Conservation (phyloP, 2,888 invertebrate species). For the Buathra laborator region DNA sequence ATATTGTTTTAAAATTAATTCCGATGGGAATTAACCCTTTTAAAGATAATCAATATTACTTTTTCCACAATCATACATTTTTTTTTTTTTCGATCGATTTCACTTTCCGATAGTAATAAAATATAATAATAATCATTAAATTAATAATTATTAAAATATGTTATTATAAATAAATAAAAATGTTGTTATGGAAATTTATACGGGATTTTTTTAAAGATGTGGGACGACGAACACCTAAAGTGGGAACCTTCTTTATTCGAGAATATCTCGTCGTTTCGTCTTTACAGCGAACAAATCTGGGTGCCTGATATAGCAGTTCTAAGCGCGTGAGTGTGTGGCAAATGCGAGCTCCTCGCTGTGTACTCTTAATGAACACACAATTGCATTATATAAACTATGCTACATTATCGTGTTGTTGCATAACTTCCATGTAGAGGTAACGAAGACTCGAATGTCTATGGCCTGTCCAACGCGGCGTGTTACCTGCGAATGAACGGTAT, state of each 20-base stretch:
- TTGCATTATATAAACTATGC: neutral
- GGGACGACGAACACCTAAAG: constrained; percentile 11
- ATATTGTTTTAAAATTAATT: neutral
- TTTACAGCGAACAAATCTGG: neutral
- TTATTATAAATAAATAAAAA: too few species aligned
- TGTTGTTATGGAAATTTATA: too few species aligned
- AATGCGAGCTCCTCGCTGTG: neutral
- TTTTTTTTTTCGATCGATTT: neutral
- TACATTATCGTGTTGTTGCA: neutral
- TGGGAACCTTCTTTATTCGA: constrained; percentile 31
- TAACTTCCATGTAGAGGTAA: neutral
- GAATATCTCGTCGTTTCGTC: neutral
- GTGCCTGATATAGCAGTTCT: constrained; percentile 22
- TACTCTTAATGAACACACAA: neutral
- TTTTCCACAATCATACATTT: neutral
- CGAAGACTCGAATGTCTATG: constrained; percentile 45
- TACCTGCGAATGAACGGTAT: constrained; percentile 86
- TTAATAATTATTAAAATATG: too few species aligned
- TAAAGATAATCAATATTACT: too few species aligned
- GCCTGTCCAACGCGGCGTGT: constrained; percentile 84
- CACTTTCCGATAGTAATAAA: too few species aligned
- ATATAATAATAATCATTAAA: too few species aligned
- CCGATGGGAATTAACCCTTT: too few species aligned
- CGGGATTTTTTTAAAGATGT: neutral
- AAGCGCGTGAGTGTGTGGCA: constrained; percentile 7